Percentiles rank a stretch among this genome's conserved stretches.
phyloP scores from a whole-genome alignment of 1,140 invertebrate species.

The Atta texana region DNA sequence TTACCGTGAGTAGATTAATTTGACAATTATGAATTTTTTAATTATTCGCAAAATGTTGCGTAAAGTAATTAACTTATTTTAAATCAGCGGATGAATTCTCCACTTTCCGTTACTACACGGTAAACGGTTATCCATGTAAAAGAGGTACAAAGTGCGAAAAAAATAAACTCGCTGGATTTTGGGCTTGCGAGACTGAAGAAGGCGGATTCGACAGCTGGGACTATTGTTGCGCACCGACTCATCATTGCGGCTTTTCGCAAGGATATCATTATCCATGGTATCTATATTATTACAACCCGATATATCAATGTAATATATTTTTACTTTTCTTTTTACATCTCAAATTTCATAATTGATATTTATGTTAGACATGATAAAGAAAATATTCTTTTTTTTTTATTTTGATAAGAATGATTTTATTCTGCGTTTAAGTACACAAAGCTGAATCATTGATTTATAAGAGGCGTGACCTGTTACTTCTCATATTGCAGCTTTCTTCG shows the following conservation, averaged over 20 bases:
- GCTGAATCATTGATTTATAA: background rate
- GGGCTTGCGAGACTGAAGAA: conserved; percentile 92
- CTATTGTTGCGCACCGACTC: conserved; percentile 92
- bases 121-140: conserved; percentile 92
- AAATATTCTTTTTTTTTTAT: background rate
- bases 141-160: conserved; percentile 89
- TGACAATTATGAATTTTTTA: background rate
- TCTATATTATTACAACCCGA: conserved; percentile 66
- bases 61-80: conserved; percentile 24
- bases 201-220: conserved; percentile 91
- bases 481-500: background rate
- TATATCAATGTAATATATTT: background rate
- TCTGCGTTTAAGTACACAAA: background rate
- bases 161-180: conserved; percentile 91
- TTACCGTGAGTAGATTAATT: conserved; percentile 59
- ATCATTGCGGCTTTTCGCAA: conserved; percentile 93
- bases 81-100: conserved; percentile 70
- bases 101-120: conserved; percentile 91
- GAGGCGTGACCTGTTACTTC: background rate
- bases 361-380: background rate
- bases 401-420: background rate
- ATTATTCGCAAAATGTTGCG: background rate
- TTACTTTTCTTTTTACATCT: background rate
- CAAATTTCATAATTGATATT: background rate
- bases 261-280: conserved; percentile 92